These are phyloP conservation scores for Calonectris borealis DNA, from an alignment of 2,113 vertebrate genomes.

Conservation along the genomic window DNA sequence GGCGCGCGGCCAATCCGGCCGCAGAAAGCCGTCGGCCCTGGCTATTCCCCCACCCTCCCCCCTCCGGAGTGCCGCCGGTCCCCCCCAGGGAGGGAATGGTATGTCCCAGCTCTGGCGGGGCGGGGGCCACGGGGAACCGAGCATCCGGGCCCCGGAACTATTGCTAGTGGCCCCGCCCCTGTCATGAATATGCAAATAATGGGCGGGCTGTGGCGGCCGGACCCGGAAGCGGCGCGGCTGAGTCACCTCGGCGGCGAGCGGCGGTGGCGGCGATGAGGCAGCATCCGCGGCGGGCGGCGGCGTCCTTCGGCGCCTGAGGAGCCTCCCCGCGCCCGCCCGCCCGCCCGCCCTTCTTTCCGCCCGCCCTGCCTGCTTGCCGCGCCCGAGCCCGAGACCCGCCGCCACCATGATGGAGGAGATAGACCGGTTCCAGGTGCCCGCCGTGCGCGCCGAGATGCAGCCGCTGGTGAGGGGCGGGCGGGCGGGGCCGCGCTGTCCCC, in stretches of 20 bases:
- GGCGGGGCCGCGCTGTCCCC: too few species aligned
- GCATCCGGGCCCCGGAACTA: not conserved
- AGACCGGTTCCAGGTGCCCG: too few species aligned
- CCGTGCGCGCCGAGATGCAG: too few species aligned
- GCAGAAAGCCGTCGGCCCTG: not conserved
- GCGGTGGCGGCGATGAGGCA: conserved; percentile 63
- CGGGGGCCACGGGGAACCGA: not conserved
- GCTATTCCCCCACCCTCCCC: not conserved
- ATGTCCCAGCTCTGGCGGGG: not conserved
- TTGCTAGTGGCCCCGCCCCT: not conserved
- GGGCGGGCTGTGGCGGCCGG: not conserved
- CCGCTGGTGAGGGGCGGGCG: too few species aligned
- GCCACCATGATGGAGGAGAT: too few species aligned
- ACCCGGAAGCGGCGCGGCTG: not conserved
- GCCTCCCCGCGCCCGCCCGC: not conserved
- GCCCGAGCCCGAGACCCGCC: too few species aligned
- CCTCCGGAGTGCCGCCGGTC: not conserved
- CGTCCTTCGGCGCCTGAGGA: conserved; percentile 24
- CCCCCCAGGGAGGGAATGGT: not conserved
- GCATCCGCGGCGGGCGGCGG: conserved; percentile 43
- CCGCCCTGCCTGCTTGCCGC: not conserved
- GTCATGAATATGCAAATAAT: not conserved
- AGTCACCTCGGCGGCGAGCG: conserved; percentile 50
- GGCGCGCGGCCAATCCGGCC: rapidly evolving
- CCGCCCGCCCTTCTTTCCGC: not conserved